These are phyloP conservation scores for Druceiella hillmani DNA, from an alignment of 2,888 invertebrate genomes.

Conservation along the genomic window DNA sequence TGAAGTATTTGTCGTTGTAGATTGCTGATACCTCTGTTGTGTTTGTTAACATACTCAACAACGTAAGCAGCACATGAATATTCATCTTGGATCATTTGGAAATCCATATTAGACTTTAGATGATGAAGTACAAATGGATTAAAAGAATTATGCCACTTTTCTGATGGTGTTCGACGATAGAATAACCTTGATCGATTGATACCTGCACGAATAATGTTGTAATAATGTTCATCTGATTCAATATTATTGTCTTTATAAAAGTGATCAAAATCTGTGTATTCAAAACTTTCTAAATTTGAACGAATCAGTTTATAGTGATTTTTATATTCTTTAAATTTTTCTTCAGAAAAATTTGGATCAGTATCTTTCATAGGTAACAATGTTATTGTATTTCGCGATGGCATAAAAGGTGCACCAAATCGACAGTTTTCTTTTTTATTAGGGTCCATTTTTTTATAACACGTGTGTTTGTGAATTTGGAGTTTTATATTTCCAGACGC, in stretches of 20 bases:
- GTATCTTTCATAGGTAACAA: constrained; percentile 28
- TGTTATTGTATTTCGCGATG: constrained; percentile 22
- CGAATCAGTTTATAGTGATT: constrained; percentile 20
- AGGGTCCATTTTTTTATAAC: constrained; percentile 26
- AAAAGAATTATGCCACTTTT: constrained; percentile 34
- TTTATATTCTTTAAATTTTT: constrained; percentile 23
- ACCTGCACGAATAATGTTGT: constrained; percentile 26
- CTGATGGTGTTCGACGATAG: constrained; percentile 27
- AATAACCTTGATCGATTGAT: constrained; percentile 31
- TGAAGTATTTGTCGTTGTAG: constrained; percentile 8
- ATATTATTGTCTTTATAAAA: constrained; percentile 27
- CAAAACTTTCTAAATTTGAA: constrained; percentile 27
- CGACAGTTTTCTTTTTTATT: constrained; percentile 26
- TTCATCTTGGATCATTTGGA: constrained; percentile 33
- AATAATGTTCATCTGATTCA: constrained; percentile 27
- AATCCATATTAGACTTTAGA: constrained; percentile 31
- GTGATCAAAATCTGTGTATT: constrained; percentile 26
- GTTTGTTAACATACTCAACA: constrained; percentile 35
- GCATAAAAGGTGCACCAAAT: constrained; percentile 30
- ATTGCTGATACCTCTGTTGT: constrained; percentile 25
- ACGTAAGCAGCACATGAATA: constrained; percentile 35
- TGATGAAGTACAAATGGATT: constrained; percentile 31
- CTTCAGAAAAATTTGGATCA: constrained; percentile 14
- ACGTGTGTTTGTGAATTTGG: constrained; percentile 28
- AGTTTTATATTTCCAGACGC: constrained; percentile 28